These are phyloP conservation scores for Watsonalla binaria DNA, from an alignment of 2,888 invertebrate species.

Conservation along the genomic window DNA sequence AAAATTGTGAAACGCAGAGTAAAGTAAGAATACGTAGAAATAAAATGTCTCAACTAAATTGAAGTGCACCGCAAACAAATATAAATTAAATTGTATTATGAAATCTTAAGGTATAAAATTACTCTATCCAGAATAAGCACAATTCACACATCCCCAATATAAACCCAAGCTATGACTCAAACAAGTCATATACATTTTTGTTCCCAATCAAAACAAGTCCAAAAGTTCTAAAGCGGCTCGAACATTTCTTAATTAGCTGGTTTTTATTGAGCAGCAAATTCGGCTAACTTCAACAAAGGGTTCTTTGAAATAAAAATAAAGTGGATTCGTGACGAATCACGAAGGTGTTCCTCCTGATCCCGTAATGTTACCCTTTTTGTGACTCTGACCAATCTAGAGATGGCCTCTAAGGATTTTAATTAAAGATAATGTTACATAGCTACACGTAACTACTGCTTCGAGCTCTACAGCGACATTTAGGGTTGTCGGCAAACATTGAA, in stretches of 20 bases:
- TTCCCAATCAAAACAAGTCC: constrained; percentile 49
- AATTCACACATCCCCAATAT: constrained; percentile 14
- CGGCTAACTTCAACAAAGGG: constrained; percentile 73
- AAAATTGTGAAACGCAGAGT: no score
- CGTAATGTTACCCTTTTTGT: constrained; percentile 66
- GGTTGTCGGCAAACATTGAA: constrained; percentile 38
- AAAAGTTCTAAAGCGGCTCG: constrained; percentile 59
- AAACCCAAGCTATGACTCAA: constrained; percentile 43
- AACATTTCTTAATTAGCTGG: constrained; percentile 75
- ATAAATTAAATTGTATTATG: neutral
- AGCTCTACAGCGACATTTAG: constrained; percentile 31
- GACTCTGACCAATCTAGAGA: constrained; percentile 71
- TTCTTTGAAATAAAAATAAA: constrained; percentile 74
- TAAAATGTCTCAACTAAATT: no score
- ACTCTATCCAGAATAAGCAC: neutral
- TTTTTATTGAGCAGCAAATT: constrained; percentile 75
- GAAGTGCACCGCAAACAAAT: no score
- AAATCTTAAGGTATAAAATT: neutral
- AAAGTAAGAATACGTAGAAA: no score
- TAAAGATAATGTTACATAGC: constrained; percentile 74
- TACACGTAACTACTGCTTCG: constrained; percentile 56
- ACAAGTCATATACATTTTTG: constrained; percentile 44
- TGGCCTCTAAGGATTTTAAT: constrained; percentile 70
- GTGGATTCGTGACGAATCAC: constrained; percentile 75
- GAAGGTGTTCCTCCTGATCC: constrained; percentile 69